These are phyloP conservation scores for Pheosia tremula DNA, from an alignment of 2,888 invertebrate genomes.

Conservation along the genomic window DNA sequence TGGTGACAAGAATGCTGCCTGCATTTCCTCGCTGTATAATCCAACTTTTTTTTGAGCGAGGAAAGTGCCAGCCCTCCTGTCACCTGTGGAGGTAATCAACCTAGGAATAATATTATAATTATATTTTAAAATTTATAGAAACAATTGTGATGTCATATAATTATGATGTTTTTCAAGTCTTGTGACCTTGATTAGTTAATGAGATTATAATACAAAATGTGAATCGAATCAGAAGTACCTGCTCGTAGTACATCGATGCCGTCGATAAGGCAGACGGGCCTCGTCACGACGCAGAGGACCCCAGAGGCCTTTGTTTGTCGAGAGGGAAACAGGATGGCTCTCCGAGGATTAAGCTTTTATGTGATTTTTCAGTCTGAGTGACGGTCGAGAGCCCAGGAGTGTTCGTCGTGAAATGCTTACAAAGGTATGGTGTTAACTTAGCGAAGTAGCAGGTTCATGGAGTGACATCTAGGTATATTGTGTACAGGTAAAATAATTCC, in stretches of 20 bases:
- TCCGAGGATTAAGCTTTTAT: slow-evolving; percentile 53
- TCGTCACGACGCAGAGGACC: slow-evolving; percentile 35
- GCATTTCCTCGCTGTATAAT: too few relatives aligned
- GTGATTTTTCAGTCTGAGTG: slow-evolving; percentile 56
- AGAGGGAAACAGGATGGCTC: slow-evolving; percentile 61
- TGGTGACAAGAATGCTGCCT: too few relatives aligned
- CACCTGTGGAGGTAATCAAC: too few relatives aligned
- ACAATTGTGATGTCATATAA: too few relatives aligned
- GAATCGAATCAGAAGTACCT: slow-evolving; percentile 32
- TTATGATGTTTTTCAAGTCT: too few relatives aligned
- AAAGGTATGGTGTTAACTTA: background rate
- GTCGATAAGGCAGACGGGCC: slow-evolving; percentile 51
- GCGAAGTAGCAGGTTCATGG: background rate
- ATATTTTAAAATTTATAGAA: too few relatives aligned
- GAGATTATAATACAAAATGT: slow-evolving; percentile 16
- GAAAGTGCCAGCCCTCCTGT: too few relatives aligned
- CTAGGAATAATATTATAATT: too few relatives aligned
- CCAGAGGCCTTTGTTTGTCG: slow-evolving; percentile 36
- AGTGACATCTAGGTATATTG: too few relatives aligned
- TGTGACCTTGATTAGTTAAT: background rate
- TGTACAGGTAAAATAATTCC: too few relatives aligned
- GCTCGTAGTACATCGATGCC: slow-evolving; percentile 36
- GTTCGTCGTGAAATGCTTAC: slow-evolving; percentile 5
- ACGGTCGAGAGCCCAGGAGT: slow-evolving; percentile 40
- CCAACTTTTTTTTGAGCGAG: too few relatives aligned